A percentile compares a stretch with the other conserved stretches of the same genome.
Evolutionary conservation across 2,888 invertebrate species (phyloP).

Genomic region (Acleris cristana): DNA sequence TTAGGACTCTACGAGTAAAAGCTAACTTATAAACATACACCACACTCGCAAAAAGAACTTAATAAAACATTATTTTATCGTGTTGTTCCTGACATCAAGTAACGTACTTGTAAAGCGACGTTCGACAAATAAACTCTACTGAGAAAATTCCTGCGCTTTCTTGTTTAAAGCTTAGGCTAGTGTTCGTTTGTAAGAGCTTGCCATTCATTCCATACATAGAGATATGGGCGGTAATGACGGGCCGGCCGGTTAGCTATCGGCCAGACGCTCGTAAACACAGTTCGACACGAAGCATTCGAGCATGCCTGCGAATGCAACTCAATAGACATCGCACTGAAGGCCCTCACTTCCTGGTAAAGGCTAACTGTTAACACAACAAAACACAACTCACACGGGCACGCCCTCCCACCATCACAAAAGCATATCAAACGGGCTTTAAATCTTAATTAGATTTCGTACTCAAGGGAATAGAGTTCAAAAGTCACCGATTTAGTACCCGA

Average conservation of each 20-base stretch:
- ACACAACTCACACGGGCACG: conserved; percentile 46
- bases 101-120: too few relatives aligned
- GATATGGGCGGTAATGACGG: conserved; percentile 79
- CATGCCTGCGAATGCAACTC: conserved; percentile 72
- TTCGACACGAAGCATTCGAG: conserved; percentile 73
- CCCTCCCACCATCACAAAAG: conserved; percentile 46
- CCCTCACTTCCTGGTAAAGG: conserved; percentile 67
- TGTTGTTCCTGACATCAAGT: too few relatives aligned
- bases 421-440: conserved; percentile 45
- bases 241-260: conserved; percentile 72
- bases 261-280: conserved; percentile 77
- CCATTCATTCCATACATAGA: conserved; percentile 78
- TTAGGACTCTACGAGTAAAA: too few relatives aligned
- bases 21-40: too few relatives aligned
- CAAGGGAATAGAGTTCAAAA: conserved; percentile 56
- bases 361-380: conserved; percentile 57
- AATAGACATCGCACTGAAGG: conserved; percentile 69
- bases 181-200: conserved; percentile 71
- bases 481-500: conserved; percentile 63
- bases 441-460: conserved; percentile 55
- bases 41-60: too few relatives aligned
- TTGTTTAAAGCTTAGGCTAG: conserved; percentile 66
- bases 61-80: too few relatives aligned
- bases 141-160: conserved; percentile 69
- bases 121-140: conserved; percentile 54